phyloP scores from a whole-genome alignment of 2,113 vertebrate species.

The Rhinichthys klamathensis region DNA sequence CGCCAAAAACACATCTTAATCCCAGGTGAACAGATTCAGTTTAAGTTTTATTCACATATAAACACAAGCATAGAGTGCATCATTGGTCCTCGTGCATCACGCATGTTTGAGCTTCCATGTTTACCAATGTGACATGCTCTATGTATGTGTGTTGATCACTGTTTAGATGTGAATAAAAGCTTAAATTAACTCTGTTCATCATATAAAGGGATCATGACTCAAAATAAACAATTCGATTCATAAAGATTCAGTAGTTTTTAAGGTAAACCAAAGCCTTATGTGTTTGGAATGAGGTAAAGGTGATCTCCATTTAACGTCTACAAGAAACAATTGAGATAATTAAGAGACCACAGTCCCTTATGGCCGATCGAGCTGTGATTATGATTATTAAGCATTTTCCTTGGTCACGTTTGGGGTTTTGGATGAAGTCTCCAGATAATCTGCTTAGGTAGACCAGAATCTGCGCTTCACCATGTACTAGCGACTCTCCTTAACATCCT shows the following conservation, averaged over 20 bases:
- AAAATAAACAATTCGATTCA: background rate
- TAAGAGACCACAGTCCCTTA: conserved; percentile 45
- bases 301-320: background rate
- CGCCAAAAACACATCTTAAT: no score
- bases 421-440: conserved; percentile 53
- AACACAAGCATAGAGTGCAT: background rate
- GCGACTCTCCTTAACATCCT: conserved; percentile 65
- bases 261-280: background rate
- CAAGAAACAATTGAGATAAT: conserved; percentile 55
- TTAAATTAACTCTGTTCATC: background rate
- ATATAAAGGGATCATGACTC: background rate
- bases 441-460: background rate
- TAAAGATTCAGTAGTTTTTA: background rate
- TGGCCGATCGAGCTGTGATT: conserved; percentile 68
- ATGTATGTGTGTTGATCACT: background rate
- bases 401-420: no score
- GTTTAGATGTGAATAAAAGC: background rate
- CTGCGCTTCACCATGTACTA: conserved; percentile 60
- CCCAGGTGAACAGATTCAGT: background rate
- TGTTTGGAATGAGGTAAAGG: background rate
- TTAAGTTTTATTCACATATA: background rate
- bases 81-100: background rate
- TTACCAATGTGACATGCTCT: background rate
- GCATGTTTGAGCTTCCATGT: background rate
- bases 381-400: conserved; percentile 76